Percentiles rank a stretch among this genome's conserved stretches.
Conservation (phyloP, 2,888 invertebrate genomes). For the Mactromeris polynyma region DNA sequence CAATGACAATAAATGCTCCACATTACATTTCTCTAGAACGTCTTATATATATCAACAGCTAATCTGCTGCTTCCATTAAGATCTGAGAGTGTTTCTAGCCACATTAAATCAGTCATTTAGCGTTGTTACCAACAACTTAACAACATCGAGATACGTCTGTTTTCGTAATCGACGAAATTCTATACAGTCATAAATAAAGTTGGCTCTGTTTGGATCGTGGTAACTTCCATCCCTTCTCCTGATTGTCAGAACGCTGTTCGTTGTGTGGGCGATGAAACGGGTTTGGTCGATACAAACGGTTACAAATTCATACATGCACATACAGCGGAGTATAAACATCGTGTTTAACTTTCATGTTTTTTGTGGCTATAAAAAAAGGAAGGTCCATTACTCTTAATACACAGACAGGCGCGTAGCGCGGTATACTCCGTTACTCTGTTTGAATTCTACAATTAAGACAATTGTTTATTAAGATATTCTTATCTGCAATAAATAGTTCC, state of each 20-base stretch:
- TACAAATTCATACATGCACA: too few relatives aligned
- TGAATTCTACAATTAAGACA: too few relatives aligned
- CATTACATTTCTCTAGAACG: not conserved
- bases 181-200: not conserved
- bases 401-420: too few relatives aligned
- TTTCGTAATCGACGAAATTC: slow-evolving; percentile 9
- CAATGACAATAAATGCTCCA: not conserved
- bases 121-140: slow-evolving; percentile 12
- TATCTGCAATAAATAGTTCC: too few relatives aligned
- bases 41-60: not conserved
- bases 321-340: too few relatives aligned
- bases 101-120: not conserved
- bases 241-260: not conserved
- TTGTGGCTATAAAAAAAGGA: too few relatives aligned
- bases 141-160: not conserved
- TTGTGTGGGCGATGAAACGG: not conserved
- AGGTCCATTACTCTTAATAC: too few relatives aligned
- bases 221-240: not conserved
- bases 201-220: not conserved
- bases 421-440: too few relatives aligned
- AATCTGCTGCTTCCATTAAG: not conserved
- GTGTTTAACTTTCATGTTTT: too few relatives aligned
- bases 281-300: not conserved
- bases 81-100: not conserved
- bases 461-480: too few relatives aligned